Evolutionary conservation across 2,113 vertebrate species (phyloP).

Genomic region (Hipposideros armiger): DNA sequence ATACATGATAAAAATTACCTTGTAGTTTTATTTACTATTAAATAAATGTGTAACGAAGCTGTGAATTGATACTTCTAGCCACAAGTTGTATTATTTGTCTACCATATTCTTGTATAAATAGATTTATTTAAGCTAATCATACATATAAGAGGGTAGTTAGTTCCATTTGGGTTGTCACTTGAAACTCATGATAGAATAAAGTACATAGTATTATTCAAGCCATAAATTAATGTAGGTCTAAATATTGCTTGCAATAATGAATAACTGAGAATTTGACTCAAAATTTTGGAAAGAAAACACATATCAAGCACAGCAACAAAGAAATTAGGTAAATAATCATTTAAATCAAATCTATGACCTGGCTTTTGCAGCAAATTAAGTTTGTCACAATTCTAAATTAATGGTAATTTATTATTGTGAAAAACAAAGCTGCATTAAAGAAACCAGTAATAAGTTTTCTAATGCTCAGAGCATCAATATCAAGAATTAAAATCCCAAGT

Average conservation of each 20-base stretch:
- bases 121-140: slow-evolving; percentile 42
- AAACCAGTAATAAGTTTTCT: slow-evolving; percentile 75
- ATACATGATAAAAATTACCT: background rate
- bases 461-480: slow-evolving; percentile 72
- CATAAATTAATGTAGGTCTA: slow-evolving; percentile 34
- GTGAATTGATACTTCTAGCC: background rate
- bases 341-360: slow-evolving; percentile 73
- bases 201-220: background rate
- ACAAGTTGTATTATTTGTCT: slow-evolving; percentile 7
- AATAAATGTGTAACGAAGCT: background rate
- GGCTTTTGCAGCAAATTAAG: slow-evolving; percentile 71
- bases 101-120: background rate
- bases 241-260: slow-evolving; percentile 56
- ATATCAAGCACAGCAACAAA: slow-evolving; percentile 11
- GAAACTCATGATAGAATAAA: slow-evolving; percentile 44
- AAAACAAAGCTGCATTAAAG: slow-evolving; percentile 78
- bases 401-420: slow-evolving; percentile 78
- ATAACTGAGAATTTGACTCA: slow-evolving; percentile 25
- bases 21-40: slow-evolving; percentile 43
- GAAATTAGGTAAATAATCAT: slow-evolving; percentile 70
- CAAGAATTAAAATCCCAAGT: slow-evolving; percentile 56
- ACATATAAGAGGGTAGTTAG: background rate
- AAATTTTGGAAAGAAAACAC: slow-evolving; percentile 55
- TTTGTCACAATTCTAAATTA: slow-evolving; percentile 77
- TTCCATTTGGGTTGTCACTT: background rate